These are phyloP conservation scores for Sander vitreus DNA, from an alignment of 2,113 vertebrate genomes.

Conservation along the genomic window DNA sequence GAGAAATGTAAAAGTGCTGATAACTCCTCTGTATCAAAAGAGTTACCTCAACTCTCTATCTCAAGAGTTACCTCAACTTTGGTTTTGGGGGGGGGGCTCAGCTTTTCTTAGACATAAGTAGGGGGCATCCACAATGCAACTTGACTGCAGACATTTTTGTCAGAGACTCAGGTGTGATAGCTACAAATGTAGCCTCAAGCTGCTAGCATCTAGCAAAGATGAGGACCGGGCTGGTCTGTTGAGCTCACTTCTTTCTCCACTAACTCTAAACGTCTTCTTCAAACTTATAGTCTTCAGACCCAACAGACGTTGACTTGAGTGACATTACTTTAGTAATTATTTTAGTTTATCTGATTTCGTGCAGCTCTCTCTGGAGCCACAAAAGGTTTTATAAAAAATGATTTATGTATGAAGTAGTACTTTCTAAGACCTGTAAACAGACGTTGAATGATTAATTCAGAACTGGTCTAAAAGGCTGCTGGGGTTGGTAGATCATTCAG, in stretches of 20 bases:
- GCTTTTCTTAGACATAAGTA: too few relatives aligned
- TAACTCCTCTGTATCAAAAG: too few relatives aligned
- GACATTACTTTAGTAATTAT: background rate
- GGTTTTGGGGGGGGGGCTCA: too few relatives aligned
- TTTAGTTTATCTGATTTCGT: background rate
- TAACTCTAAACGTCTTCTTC: too few relatives aligned
- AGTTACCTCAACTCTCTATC: too few relatives aligned
- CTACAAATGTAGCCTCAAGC: background rate
- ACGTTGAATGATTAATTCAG: background rate
- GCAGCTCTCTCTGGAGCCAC: background rate
- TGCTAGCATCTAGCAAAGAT: too few relatives aligned
- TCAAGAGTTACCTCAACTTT: too few relatives aligned
- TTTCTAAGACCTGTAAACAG: background rate
- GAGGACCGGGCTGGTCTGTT: too few relatives aligned
- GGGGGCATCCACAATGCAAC: background rate
- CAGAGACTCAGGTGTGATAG: background rate
- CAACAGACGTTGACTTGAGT: background rate
- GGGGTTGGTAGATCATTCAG: background rate
- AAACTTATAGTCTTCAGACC: too few relatives aligned
- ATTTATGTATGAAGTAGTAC: background rate
- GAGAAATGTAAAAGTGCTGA: too few relatives aligned
- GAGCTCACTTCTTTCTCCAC: background rate
- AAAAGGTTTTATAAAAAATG: background rate
- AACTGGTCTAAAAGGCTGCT: background rate
- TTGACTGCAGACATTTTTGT: background rate